Evolutionary conservation across 1,140 invertebrate genomes (phyloP), one percentile per base, ranked within the genome.

Genomic region (Rhyzopertha dominica): DNA sequence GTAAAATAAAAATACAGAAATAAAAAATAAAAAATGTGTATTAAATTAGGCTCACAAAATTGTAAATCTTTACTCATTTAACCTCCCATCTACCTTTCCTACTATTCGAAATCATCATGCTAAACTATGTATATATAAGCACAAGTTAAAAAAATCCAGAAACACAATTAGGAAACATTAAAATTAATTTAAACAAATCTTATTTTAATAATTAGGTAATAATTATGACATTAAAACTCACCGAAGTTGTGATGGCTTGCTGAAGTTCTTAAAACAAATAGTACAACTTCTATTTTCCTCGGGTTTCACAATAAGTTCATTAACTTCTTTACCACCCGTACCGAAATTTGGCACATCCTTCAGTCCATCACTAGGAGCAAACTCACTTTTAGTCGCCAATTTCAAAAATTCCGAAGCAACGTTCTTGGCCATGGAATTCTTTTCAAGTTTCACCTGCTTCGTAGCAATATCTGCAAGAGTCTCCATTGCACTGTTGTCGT

Each of bases 261-360:
- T 84, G 68, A 97, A 97, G 43, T 82, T 81, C 71, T 95, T 96
- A 43, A 85, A 81, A 70, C 94, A 98, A 52, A 95, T 84, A 32
- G 75, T 77, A 65, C 94, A 98, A 47, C 56, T 66, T 43, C 65
- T 66, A 41, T 62, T 66, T 26, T 65, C 65, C 32, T 67, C 65
- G 1, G 63, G 51, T 29, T 64, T 66, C 5, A 58, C 61, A 28
- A 67, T 62, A 9, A 67, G 37, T 26, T 67, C 65, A 23, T 56
- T 62, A 9, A 61, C 53, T 8, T 59, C 57, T 26, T 62, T 61
- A 19, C 41, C 54, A 3, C 44, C 40, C 0, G 50, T 19, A 30
- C 39, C 45, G 17, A 43, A 56, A 36, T 41, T 51, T 24, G 38
- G 47, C 1, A 28, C 16, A 9, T 59, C 53, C 20, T 49, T 50